These are phyloP conservation scores for Heliconius hermathena DNA, from an alignment of 1,140 invertebrate species.

Conservation along the genomic window DNA sequence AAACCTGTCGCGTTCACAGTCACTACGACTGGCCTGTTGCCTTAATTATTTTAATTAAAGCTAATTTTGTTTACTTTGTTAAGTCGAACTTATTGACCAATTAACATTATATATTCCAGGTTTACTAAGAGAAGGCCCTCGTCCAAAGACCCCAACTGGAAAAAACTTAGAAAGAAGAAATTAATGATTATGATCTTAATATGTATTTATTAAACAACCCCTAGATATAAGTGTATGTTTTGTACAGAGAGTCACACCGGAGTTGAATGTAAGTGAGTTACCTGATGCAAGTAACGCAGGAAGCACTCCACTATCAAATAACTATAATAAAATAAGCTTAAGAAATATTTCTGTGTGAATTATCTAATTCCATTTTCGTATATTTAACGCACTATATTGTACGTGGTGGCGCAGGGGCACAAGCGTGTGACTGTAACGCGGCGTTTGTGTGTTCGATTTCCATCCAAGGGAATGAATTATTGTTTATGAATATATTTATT, in stretches of 20 bases:
- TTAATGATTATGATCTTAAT: constrained; percentile 53
- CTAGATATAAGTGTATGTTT: constrained; percentile 50
- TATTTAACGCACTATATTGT: too few relatives aligned
- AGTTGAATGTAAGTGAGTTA: constrained; percentile 54
- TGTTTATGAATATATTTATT: too few relatives aligned
- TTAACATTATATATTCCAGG: constrained; percentile 53
- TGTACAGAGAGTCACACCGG: constrained; percentile 54
- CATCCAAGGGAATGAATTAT: too few relatives aligned
- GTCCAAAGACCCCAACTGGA: not conserved
- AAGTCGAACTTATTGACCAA: not conserved
- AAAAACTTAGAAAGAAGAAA: not conserved
- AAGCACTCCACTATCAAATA: constrained; percentile 3
- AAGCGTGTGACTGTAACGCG: too few relatives aligned
- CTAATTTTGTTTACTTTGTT: not conserved
- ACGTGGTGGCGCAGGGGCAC: too few relatives aligned
- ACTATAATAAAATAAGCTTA: not conserved
- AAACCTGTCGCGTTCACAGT: too few relatives aligned
- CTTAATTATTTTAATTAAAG: not conserved
- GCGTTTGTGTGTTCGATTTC: too few relatives aligned
- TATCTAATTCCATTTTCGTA: not conserved
- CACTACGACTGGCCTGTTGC: too few relatives aligned
- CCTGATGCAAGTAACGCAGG: constrained; percentile 38
- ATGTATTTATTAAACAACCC: constrained; percentile 60
- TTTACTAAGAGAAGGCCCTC: constrained; percentile 53
- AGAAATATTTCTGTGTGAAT: not conserved